These are phyloP conservation scores for Crypturellus tataupa DNA, from an alignment of 2,797 vertebrate genomes.

Conservation along the genomic window DNA sequence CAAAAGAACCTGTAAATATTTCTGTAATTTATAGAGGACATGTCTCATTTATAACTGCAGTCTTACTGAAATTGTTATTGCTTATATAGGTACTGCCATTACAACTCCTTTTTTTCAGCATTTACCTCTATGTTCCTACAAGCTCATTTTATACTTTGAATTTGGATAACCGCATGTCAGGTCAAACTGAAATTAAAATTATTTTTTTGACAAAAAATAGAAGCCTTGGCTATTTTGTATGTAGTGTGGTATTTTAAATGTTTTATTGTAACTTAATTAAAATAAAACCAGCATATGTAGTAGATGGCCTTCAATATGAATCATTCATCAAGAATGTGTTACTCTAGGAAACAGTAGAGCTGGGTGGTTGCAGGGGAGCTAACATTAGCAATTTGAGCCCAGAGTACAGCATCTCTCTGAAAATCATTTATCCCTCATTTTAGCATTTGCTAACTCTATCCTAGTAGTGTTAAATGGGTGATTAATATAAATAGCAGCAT, in stretches of 20 bases:
- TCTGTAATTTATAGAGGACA: not conserved
- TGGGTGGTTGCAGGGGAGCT: not conserved
- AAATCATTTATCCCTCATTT: constrained; percentile 33
- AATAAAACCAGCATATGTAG: not conserved
- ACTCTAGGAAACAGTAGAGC: not conserved
- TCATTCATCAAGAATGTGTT: not conserved
- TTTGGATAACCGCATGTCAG: not conserved
- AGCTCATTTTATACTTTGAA: not conserved
- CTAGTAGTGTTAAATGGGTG: constrained; percentile 76
- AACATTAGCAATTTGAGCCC: not conserved
- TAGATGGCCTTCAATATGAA: not conserved
- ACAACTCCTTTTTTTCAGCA: not conserved
- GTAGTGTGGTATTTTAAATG: not conserved
- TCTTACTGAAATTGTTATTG: not conserved
- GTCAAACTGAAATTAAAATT: not conserved
- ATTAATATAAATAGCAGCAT: constrained; percentile 83
- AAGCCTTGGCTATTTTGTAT: not conserved
- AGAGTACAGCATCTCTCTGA: constrained; percentile 7
- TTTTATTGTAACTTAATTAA: not conserved
- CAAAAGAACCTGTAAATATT: not conserved
- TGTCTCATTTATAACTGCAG: not conserved
- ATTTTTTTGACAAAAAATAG: not conserved
- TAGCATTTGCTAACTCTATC: constrained; percentile 72
- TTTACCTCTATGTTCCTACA: not conserved
- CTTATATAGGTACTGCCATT: not conserved